Percentiles rank a stretch among this genome's conserved stretches.
These are phyloP conservation scores for Sardina pilchardus DNA, from an alignment of 2,113 vertebrate genomes.

Conservation along the genomic window DNA sequence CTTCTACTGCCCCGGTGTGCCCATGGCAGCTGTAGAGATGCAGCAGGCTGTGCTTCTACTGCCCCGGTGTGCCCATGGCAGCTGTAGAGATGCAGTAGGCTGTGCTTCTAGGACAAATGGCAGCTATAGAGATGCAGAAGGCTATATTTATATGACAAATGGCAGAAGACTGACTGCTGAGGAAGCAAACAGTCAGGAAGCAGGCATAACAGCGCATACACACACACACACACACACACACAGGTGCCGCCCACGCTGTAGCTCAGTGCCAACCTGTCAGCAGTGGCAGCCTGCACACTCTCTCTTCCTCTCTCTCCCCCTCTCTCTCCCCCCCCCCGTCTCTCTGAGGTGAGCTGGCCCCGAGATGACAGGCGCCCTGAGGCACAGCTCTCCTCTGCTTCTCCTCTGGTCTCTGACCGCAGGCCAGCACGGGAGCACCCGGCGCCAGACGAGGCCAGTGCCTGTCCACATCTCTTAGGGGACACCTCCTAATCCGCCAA, in stretches of 20 bases:
- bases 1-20: not conserved
- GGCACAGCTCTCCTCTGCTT: constrained; percentile 6
- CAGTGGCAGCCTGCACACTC: not conserved
- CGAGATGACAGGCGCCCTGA: not conserved
- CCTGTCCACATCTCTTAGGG: not conserved
- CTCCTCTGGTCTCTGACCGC: not conserved
- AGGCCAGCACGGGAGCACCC: too few relatives aligned
- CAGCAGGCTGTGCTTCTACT: not conserved
- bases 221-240: constrained; percentile 23
- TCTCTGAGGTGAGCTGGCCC: not conserved
- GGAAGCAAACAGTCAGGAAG: not conserved
- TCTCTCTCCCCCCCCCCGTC: not conserved
- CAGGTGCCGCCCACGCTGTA: constrained; percentile 2
- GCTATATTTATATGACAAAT: not conserved
- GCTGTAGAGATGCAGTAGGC: not conserved
- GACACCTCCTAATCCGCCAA: not conserved
- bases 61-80: not conserved
- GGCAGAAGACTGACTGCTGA: not conserved
- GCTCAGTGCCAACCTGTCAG: not conserved
- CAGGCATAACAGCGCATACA: not conserved
- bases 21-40: not conserved
- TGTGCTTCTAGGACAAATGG: too few relatives aligned
- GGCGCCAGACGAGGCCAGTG: too few relatives aligned
- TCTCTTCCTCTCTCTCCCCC: not conserved
- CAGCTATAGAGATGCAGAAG: not conserved